A percentile compares a stretch with the other conserved stretches of the same genome.
Conservation (phyloP, 2,888 invertebrate species). For the Chymomyza caudatula region DNA sequence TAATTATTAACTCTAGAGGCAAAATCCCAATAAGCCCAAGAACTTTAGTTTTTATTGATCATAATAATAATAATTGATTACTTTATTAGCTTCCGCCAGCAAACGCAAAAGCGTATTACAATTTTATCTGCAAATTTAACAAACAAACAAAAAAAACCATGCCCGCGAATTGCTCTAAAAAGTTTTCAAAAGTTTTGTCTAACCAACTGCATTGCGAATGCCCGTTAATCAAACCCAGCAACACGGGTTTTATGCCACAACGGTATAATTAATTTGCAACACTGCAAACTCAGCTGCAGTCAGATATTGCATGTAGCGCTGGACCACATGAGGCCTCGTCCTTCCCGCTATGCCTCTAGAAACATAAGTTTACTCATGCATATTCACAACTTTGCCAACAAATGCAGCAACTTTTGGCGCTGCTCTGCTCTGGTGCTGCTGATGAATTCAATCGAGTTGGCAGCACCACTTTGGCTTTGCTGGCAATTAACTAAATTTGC, state of each 20-base stretch:
- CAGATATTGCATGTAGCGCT: neutral
- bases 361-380: neutral
- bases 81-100: no score
- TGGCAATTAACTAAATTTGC: conserved; percentile 45
- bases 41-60: no score
- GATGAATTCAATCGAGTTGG: conserved; percentile 46
- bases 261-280: neutral
- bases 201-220: no score
- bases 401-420: conserved; percentile 19
- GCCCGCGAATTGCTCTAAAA: neutral
- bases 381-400: conserved; percentile 20
- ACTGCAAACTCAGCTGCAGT: neutral
- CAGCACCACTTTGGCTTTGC: conserved; percentile 8
- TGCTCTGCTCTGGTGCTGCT: neutral
- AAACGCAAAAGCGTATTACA: no score
- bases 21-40: no score
- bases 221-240: neutral
- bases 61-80: no score
- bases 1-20: no score
- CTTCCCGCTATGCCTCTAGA: neutral
- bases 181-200: neutral
- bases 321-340: neutral
- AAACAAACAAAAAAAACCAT: neutral
- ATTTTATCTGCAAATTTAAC: neutral
- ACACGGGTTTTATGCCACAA: neutral